A percentile compares a stretch with the other conserved stretches of the same genome.
Conservation (phyloP, 2,113 vertebrate genomes). For the Hippocampus barbouri region DNA sequence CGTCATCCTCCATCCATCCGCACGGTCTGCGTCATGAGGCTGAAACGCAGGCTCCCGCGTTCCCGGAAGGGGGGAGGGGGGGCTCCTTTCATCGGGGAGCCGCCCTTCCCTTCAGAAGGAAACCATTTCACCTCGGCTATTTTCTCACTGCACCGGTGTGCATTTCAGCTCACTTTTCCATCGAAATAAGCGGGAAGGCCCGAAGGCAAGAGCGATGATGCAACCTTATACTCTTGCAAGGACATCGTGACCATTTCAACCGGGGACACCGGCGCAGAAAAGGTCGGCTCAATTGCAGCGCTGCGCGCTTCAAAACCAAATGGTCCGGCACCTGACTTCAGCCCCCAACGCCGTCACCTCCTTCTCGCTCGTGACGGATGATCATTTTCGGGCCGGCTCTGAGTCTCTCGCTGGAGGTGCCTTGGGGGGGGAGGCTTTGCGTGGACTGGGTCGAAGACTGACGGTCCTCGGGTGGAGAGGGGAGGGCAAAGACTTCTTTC, state of each 20-base stretch:
- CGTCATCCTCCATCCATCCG: conserved; percentile 2
- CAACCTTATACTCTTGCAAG: conserved; percentile 41
- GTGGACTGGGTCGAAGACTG: conserved; percentile 63
- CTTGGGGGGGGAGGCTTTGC: conserved; percentile 34
- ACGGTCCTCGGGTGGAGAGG: conserved; percentile 42
- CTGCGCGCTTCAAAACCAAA: conserved; percentile 49
- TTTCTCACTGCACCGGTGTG: conserved; percentile 9
- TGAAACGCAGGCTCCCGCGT: conserved; percentile 8
- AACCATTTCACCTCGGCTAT: conserved; percentile 28
- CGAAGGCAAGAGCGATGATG: conserved; percentile 24
- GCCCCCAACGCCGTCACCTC: conserved; percentile 54
- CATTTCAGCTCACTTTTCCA: conserved; percentile 23
- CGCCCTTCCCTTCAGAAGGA: conserved; percentile 32
- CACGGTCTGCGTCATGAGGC: conserved; percentile 45
- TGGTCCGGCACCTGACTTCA: conserved; percentile 56
- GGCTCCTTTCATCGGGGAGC: conserved; percentile 25
- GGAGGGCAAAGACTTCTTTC: conserved; percentile 57
- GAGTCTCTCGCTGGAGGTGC: conserved; percentile 23
- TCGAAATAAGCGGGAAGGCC: conserved; percentile 75
- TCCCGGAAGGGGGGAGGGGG: conserved; percentile 1
- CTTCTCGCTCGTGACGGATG: conserved; percentile 64
- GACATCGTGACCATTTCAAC: conserved; percentile 40
- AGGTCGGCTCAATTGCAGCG: conserved; percentile 60
- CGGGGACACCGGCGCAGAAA: conserved; percentile 38
- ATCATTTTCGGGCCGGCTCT: conserved; percentile 56